Conservation (phyloP, 2,888 invertebrate species). For the Philonicus albiceps region DNA sequence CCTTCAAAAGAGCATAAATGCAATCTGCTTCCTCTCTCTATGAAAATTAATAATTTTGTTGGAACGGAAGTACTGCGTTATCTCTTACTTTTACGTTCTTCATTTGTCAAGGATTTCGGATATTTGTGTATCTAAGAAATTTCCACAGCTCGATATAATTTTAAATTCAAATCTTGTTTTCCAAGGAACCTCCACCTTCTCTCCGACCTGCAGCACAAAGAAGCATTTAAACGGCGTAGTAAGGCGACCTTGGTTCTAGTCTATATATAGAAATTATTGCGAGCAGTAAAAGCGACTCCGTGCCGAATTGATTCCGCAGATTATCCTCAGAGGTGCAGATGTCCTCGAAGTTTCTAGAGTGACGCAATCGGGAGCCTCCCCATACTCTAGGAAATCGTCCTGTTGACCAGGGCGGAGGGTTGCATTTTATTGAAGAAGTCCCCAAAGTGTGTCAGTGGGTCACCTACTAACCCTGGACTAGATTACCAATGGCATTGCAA, state of each 20-base stretch:
- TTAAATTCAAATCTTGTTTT: background rate
- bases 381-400: conserved; percentile 28
- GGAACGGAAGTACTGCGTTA: background rate
- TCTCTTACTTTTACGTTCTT: background rate
- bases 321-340: background rate
- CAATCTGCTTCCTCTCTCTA: background rate
- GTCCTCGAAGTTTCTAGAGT: background rate
- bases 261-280: background rate
- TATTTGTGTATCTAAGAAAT: background rate
- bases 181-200: background rate
- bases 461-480: conserved; percentile 48
- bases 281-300: background rate
- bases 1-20: background rate
- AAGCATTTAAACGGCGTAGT: background rate
- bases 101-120: background rate
- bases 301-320: background rate
- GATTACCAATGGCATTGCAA: conserved; percentile 4
- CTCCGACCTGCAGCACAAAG: background rate
- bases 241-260: background rate
- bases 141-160: background rate
- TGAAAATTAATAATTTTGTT: background rate
- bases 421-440: background rate
- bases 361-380: background rate
- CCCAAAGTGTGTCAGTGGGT: conserved; percentile 46
- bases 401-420: conserved; percentile 8